Evolutionary conservation across 2,797 vertebrate genomes (phyloP).

Genomic region (Cyclura pinguis): DNA sequence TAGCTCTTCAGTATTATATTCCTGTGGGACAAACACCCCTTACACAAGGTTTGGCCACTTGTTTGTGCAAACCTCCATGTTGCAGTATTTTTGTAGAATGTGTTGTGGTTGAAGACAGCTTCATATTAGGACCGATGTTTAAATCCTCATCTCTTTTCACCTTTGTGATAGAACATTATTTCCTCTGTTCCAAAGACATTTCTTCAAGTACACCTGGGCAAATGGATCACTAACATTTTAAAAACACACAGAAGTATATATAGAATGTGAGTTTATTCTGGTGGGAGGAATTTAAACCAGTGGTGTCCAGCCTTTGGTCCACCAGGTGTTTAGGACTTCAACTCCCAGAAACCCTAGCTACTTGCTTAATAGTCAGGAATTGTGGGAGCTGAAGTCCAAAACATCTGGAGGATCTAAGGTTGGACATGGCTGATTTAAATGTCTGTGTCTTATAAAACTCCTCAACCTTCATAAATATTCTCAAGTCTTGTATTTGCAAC

Average conservation of each 20-base stretch:
- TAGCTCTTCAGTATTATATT: background rate
- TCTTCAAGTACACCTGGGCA: background rate
- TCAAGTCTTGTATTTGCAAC: background rate
- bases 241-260: background rate
- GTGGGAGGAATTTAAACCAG: background rate
- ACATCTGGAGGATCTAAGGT: no score
- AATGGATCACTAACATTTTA: background rate
- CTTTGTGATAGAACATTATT: background rate
- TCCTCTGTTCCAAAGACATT: background rate
- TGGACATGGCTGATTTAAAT: no score
- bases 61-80: background rate
- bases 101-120: background rate
- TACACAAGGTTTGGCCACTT: background rate
- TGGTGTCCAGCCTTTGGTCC: no score
- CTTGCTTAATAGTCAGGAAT: no score
- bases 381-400: no score
- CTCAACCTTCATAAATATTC: background rate
- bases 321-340: no score
- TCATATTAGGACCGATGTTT: background rate
- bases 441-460: background rate
- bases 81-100: background rate
- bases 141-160: background rate
- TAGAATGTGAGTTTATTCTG: background rate
- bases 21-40: background rate
- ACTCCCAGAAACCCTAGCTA: no score